A percentile compares a stretch with the other conserved stretches of the same genome.
phyloP scores from a whole-genome alignment of 2,888 invertebrate genomes.

The Tenodera sinensis region DNA sequence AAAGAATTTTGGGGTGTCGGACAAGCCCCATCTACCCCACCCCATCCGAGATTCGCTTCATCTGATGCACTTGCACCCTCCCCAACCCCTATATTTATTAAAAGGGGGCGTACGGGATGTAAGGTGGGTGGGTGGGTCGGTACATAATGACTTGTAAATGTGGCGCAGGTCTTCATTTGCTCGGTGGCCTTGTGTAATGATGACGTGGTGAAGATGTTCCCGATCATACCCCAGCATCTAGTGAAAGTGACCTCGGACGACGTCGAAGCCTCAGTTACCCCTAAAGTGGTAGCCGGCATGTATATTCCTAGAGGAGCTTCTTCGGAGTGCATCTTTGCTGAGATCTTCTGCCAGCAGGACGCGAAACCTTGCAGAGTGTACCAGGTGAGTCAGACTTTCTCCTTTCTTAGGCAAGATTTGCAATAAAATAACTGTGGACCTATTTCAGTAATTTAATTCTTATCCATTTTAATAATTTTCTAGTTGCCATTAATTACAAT shows the following conservation, averaged over 20 bases:
- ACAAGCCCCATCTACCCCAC: slow-evolving; percentile 14
- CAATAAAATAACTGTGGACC: no score
- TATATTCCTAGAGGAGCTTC: slow-evolving; percentile 2
- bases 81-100: slow-evolving; percentile 17
- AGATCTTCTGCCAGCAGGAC: not conserved
- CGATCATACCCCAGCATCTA: slow-evolving; percentile 30
- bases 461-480: no score
- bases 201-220: slow-evolving; percentile 28
- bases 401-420: no score
- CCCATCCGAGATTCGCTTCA: not conserved
- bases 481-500: no score
- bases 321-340: not conserved
- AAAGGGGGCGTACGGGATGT: slow-evolving; percentile 9
- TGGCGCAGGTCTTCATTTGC: slow-evolving; percentile 34
- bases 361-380: not conserved
- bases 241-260: not conserved
- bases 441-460: no score
- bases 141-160: slow-evolving; percentile 16
- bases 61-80: slow-evolving; percentile 16
- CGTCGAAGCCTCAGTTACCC: not conserved
- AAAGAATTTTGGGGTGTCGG: slow-evolving; percentile 15
- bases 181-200: slow-evolving; percentile 35
- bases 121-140: slow-evolving; percentile 13
- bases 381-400: not conserved
- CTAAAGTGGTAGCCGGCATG: not conserved